Evolutionary conservation across 2,888 invertebrate species (phyloP).

Genomic region (Linhomoeus sp.): DNA sequence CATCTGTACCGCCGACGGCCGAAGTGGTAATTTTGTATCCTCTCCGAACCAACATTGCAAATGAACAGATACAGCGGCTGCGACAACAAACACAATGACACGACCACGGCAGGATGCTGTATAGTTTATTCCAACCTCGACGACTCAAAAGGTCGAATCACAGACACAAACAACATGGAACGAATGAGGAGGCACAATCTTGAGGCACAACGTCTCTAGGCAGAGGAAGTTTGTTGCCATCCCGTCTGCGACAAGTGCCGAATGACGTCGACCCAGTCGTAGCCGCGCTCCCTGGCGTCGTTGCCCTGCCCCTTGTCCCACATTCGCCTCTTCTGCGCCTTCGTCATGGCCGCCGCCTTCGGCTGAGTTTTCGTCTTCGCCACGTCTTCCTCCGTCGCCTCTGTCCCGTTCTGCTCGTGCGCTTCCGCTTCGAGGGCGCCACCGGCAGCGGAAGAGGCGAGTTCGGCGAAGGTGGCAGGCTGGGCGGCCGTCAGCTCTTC

Average conservation of each 20-base stretch:
- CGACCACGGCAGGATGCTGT: no score
- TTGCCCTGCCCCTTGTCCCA: slow-evolving; percentile 45
- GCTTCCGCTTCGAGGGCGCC: slow-evolving; percentile 2
- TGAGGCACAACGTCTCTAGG: no score
- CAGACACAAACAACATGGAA: no score
- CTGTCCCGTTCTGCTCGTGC: no score
- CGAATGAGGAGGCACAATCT: no score
- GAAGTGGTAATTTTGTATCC: no score
- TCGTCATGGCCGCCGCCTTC: slow-evolving; percentile 55
- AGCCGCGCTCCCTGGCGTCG: slow-evolving; percentile 68
- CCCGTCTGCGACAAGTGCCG: slow-evolving; percentile 61
- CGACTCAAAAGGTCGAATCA: no score
- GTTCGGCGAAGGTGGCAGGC: slow-evolving; percentile 35
- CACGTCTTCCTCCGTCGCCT: background rate
- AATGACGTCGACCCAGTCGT: slow-evolving; percentile 88
- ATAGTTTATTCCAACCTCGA: no score
- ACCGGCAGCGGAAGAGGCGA: background rate
- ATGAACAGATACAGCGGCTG: no score
- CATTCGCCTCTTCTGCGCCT: slow-evolving; percentile 68
- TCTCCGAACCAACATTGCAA: no score
- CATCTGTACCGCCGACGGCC: no score
- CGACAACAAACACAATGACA: no score
- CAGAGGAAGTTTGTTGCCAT: background rate
- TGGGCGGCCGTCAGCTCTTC: slow-evolving; percentile 50
- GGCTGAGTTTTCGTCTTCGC: slow-evolving; percentile 18